These are phyloP conservation scores for Morinoia aosen DNA, from an alignment of 2,888 invertebrate genomes.

Conservation along the genomic window DNA sequence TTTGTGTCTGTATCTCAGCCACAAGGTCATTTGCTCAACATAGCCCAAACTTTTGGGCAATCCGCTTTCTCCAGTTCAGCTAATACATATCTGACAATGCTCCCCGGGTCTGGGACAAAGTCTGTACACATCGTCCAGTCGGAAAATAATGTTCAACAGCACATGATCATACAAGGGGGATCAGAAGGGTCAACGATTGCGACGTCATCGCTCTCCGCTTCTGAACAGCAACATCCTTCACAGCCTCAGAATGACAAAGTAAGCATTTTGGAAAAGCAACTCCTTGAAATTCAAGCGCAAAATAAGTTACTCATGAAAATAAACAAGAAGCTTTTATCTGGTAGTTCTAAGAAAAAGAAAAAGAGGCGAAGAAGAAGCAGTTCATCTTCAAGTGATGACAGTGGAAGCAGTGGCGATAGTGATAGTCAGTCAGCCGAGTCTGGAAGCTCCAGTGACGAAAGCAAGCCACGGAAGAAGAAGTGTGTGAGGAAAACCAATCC, in stretches of 20 bases:
- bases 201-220: not conserved
- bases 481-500: not conserved
- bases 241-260: slow-evolving; percentile 15
- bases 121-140: slow-evolving; percentile 26
- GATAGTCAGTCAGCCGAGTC: not conserved
- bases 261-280: not conserved
- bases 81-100: not conserved
- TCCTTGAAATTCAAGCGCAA: slow-evolving; percentile 7
- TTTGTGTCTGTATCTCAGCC: not conserved
- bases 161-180: not conserved
- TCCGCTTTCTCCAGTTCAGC: not conserved
- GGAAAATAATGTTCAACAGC: slow-evolving; percentile 7
- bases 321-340: not conserved
- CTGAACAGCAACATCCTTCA: not conserved
- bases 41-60: not conserved
- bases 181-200: not conserved
- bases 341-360: slow-evolving; percentile 21
- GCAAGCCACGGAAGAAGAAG: not conserved
- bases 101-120: not conserved
- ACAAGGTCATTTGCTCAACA: not conserved
- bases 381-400: not conserved
- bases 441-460: not conserved
- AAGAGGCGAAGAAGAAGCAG: not conserved
- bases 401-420: not conserved
- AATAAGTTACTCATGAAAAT: slow-evolving; percentile 36